Conservation (phyloP, 2,113 vertebrate species). For the Carettochelys insculpta region DNA sequence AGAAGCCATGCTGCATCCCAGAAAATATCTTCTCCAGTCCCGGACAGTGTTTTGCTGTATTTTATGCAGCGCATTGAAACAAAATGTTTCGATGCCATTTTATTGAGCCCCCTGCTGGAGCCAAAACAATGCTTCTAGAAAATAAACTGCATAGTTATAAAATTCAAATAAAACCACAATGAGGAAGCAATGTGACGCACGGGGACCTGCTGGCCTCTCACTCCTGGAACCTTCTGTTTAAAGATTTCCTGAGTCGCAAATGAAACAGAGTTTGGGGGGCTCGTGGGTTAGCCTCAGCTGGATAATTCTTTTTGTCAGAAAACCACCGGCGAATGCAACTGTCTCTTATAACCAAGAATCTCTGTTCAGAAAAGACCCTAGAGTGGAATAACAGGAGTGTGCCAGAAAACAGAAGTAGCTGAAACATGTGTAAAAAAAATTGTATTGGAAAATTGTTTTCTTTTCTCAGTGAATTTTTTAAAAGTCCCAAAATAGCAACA, state of each 20-base stretch:
- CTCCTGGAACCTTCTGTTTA: background rate
- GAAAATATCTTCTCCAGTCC: slow-evolving; percentile 37
- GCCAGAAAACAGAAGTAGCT: no score
- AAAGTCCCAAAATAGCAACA: background rate
- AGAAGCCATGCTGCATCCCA: background rate
- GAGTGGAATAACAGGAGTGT: background rate
- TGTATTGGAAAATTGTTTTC: background rate
- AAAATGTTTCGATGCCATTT: background rate
- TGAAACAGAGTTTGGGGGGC: background rate
- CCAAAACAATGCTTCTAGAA: background rate
- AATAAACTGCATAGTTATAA: background rate
- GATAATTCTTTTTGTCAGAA: background rate
- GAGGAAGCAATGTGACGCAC: background rate
- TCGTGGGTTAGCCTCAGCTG: background rate
- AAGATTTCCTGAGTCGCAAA: background rate
- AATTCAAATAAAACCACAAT: background rate
- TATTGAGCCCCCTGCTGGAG: background rate
- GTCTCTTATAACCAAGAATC: background rate
- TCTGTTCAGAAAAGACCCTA: background rate
- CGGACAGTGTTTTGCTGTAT: background rate
- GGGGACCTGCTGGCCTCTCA: background rate
- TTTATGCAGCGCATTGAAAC: background rate
- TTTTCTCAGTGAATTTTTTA: background rate
- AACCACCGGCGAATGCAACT: background rate
- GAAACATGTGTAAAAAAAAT: no score